Evolutionary conservation across 37 sponge, comb jelly and placozoan genomes (phyloP).

Genomic region (Spongilla lacustris): DNA sequence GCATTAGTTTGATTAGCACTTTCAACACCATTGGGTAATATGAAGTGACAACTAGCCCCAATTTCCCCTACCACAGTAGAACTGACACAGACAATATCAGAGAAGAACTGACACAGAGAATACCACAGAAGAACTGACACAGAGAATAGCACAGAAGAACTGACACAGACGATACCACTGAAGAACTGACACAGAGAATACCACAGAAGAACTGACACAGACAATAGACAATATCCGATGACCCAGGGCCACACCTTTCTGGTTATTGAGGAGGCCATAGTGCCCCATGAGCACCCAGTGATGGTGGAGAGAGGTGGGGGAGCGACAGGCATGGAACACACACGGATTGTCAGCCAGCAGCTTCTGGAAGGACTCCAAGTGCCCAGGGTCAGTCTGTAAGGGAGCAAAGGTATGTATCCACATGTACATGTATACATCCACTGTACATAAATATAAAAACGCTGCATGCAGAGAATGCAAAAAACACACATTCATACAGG

Average conservation of each 20-base stretch:
- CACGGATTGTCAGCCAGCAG: slow-evolving; percentile 65
- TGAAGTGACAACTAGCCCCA: too few species aligned
- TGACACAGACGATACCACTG: too few species aligned
- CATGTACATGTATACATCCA: too few species aligned
- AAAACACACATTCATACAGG: too few species aligned
- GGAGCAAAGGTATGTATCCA: too few species aligned
- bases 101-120: not conserved
- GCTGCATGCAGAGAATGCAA: too few species aligned
- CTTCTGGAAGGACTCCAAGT: slow-evolving; percentile 72
- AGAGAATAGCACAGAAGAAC: too few species aligned
- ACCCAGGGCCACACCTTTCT: slow-evolving; percentile 65
- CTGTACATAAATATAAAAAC: not conserved
- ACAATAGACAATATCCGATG: not conserved
- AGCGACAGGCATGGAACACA: slow-evolving; percentile 81
- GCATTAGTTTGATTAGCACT: too few species aligned
- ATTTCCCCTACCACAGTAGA: too few species aligned
- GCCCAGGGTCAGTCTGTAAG: slow-evolving; percentile 68
- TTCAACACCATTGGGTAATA: too few species aligned
- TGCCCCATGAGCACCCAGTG: slow-evolving; percentile 96
- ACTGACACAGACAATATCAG: too few species aligned
- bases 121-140: not conserved
- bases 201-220: too few species aligned
- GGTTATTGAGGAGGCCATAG: slow-evolving; percentile 80
- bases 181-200: not conserved
- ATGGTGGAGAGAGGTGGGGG: slow-evolving; percentile 82